Evolutionary conservation across 2,113 vertebrate genomes (phyloP).

Genomic region (Ahaetulla prasina): DNA sequence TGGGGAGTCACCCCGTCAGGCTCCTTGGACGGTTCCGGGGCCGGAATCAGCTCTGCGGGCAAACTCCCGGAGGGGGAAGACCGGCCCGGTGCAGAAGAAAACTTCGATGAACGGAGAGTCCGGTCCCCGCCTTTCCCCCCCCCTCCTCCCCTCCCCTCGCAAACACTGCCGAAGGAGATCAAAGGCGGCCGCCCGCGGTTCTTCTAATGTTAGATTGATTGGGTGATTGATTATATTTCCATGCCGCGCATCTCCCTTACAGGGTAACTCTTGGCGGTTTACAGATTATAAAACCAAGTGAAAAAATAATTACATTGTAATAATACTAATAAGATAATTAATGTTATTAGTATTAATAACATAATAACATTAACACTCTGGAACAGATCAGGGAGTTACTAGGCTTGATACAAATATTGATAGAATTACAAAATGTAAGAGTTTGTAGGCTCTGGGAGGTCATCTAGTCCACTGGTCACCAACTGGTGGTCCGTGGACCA

Average conservation of each 20-base stretch:
- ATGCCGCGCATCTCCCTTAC: too few relatives aligned
- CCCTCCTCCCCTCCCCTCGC: background rate
- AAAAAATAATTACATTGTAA: background rate
- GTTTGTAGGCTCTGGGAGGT: background rate
- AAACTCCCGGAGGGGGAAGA: background rate
- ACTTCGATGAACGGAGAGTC: background rate
- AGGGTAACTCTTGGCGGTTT: too few relatives aligned
- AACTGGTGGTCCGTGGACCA: too few relatives aligned
- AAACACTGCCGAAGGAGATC: background rate
- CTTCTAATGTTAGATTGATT: fast-evolving
- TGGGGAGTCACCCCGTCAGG: background rate
- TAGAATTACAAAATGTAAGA: background rate
- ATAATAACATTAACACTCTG: background rate
- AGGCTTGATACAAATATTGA: background rate
- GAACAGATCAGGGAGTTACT: background rate
- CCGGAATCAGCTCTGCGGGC: background rate
- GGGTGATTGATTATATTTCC: too few relatives aligned
- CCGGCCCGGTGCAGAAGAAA: background rate
- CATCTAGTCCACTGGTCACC: background rate
- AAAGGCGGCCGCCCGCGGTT: fast-evolving
- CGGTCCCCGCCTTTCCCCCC: background rate
- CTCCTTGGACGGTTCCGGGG: background rate
- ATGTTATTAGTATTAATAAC: background rate
- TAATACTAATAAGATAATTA: background rate
- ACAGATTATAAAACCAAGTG: background rate